Percentiles rank a stretch among this genome's conserved stretches.
Conservation (phyloP, 2,113 vertebrate species). For the Vulpes ferrilata region DNA sequence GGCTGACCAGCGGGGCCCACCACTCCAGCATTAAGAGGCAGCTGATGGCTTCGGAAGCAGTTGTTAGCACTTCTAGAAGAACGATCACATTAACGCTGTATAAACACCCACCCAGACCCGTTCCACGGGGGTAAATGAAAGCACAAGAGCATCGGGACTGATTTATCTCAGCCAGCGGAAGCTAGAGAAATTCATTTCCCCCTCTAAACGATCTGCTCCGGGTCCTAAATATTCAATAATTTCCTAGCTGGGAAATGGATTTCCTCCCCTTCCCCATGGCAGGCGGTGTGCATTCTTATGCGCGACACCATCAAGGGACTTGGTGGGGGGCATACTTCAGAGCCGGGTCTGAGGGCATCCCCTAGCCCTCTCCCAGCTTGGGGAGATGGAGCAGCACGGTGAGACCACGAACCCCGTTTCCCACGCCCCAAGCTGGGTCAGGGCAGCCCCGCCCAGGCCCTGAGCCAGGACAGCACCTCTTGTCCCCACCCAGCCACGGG, state of each 20-base stretch:
- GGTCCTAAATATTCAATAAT: conserved; percentile 82
- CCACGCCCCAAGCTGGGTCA: no score
- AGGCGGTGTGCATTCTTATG: background rate
- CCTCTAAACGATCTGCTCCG: conserved; percentile 72
- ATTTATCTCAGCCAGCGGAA: conserved; percentile 77
- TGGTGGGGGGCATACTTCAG: background rate
- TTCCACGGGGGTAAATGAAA: conserved; percentile 38
- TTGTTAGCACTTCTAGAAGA: conserved; percentile 65
- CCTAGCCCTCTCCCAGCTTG: background rate
- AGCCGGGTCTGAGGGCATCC: background rate
- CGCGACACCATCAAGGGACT: background rate
- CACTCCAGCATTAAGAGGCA: background rate
- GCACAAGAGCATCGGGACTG: conserved; percentile 52
- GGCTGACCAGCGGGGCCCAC: background rate
- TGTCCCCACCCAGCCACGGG: background rate
- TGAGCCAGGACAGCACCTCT: background rate
- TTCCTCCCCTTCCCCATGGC: background rate
- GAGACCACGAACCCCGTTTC: background rate
- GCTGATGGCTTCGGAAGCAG: background rate
- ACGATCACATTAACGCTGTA: background rate
- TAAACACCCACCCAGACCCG: conserved; percentile 25
- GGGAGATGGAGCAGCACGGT: background rate
- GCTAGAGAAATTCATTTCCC: conserved; percentile 80
- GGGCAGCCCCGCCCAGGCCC: background rate
- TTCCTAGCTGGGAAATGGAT: conserved; percentile 72